Conservation (phyloP, 2,888 invertebrate genomes). For the Galeruca laticollis region DNA sequence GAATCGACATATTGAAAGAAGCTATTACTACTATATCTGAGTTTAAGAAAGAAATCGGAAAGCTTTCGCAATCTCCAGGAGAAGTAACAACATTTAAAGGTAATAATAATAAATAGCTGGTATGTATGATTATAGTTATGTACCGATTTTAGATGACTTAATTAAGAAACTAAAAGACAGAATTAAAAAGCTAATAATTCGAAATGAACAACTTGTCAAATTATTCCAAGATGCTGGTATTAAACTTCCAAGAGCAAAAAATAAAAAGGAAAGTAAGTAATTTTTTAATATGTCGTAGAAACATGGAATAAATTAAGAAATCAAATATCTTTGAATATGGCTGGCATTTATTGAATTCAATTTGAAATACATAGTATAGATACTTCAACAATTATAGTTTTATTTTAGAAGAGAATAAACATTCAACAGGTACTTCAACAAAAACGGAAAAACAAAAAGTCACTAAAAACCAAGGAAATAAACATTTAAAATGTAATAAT, state of each 20-base stretch:
- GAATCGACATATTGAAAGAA: constrained; percentile 65
- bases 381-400: not conserved
- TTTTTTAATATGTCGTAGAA: not conserved
- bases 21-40: constrained; percentile 63
- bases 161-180: constrained; percentile 62
- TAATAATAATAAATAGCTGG: constrained; percentile 31
- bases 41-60: constrained; percentile 62
- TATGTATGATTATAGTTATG: not conserved
- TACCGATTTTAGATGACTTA: constrained; percentile 59
- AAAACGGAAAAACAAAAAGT: constrained; percentile 38
- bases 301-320: too few species aligned
- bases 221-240: constrained; percentile 65
- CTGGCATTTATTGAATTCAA: too few species aligned
- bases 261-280: constrained; percentile 61
- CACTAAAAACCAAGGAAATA: constrained; percentile 18
- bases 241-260: constrained; percentile 61
- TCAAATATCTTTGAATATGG: too few species aligned
- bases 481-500: constrained; percentile 19
- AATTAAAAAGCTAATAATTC: constrained; percentile 61
- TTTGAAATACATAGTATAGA: too few species aligned
- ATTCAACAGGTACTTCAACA: constrained; percentile 12
- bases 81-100: constrained; percentile 50
- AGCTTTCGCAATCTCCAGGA: constrained; percentile 43
- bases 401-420: constrained; percentile 53
- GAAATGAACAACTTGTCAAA: constrained; percentile 64